Evolutionary conservation across 2,888 invertebrate genomes (phyloP).

Genomic region (Drosophila tripunctata): DNA sequence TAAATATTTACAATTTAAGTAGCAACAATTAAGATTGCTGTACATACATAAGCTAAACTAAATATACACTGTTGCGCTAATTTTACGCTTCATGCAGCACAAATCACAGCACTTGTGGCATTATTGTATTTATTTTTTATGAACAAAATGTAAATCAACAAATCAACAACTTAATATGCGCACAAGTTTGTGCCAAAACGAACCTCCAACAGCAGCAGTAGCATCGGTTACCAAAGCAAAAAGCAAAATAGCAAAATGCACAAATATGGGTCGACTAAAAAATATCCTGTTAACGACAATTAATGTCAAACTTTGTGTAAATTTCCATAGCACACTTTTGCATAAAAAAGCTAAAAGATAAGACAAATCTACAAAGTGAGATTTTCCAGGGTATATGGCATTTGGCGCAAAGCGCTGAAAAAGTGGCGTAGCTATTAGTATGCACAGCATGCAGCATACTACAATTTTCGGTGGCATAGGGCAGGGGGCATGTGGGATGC

Average conservation of each 20-base stretch:
- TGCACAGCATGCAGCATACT: slow-evolving; percentile 50
- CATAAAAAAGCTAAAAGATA: no score
- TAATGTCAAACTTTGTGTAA: neutral
- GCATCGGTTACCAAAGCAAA: slow-evolving; percentile 29
- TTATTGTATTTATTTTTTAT: slow-evolving; percentile 28
- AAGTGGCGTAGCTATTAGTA: slow-evolving; percentile 48
- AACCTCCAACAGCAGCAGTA: slow-evolving; percentile 26
- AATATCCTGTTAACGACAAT: slow-evolving; percentile 1
- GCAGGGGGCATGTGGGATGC: neutral
- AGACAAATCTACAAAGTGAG: neutral
- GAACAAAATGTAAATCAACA: slow-evolving; percentile 61
- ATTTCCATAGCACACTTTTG: neutral
- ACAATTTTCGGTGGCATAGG: slow-evolving; percentile 19
- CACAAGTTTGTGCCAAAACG: slow-evolving; percentile 51
- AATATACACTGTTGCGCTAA: neutral
- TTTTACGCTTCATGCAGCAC: neutral
- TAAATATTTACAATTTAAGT: slow-evolving; percentile 25
- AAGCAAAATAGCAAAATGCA: slow-evolving; percentile 9
- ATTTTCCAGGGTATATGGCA: slow-evolving; percentile 11
- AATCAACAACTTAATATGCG: slow-evolving; percentile 74
- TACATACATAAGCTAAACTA: neutral
- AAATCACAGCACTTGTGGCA: slow-evolving; percentile 39
- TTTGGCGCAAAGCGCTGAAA: slow-evolving; percentile 3
- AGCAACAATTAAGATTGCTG: neutral
- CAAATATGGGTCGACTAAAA: neutral